These are phyloP conservation scores for Propsilocerus akamusi DNA, from an alignment of 1,140 invertebrate species.

Conservation along the genomic window DNA sequence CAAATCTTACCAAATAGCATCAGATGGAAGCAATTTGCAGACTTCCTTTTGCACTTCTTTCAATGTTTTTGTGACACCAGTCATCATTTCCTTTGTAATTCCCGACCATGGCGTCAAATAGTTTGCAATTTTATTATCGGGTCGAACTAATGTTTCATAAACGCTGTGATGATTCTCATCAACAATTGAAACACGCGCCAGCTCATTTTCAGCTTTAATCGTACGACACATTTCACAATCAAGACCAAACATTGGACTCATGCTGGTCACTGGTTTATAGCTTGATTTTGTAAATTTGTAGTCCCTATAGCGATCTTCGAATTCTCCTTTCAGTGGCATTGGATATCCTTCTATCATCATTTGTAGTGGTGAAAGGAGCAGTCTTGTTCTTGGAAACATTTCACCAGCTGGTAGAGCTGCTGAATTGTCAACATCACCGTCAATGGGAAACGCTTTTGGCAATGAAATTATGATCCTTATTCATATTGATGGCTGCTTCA, in stretches of 20 bases:
- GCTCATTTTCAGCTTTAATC: constrained; percentile 40
- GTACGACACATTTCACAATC: constrained; percentile 96
- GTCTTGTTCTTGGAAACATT: constrained; percentile 54
- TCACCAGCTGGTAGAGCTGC: constrained; percentile 36
- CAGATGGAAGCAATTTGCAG: constrained; percentile 48
- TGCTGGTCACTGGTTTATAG: constrained; percentile 53
- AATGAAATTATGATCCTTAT: constrained; percentile 43
- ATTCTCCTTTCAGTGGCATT: constrained; percentile 48
- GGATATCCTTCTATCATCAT: constrained; percentile 79
- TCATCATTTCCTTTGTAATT: constrained; percentile 57
- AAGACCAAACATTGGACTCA: constrained; percentile 73
- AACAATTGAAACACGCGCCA: constrained; percentile 74
- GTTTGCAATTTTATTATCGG: constrained; percentile 62
- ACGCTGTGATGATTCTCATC: constrained; percentile 58
- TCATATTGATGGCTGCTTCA: constrained; percentile 39
- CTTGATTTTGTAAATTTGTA: constrained; percentile 54
- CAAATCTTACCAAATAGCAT: constrained; percentile 91
- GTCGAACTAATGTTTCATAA: constrained; percentile 75
- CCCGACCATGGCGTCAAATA: constrained; percentile 76
- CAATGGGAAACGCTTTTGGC: constrained; percentile 43
- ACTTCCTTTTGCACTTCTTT: constrained; percentile 64
- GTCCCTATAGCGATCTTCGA: constrained; percentile 39
- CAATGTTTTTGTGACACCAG: constrained; percentile 51
- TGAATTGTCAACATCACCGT: constrained; percentile 15
- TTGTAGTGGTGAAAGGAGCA: constrained; percentile 65